A percentile compares a stretch with the other conserved stretches of the same genome.
These are phyloP conservation scores for Platycercus adscitus DNA, from an alignment of 2,113 vertebrate genomes.

Conservation along the genomic window DNA sequence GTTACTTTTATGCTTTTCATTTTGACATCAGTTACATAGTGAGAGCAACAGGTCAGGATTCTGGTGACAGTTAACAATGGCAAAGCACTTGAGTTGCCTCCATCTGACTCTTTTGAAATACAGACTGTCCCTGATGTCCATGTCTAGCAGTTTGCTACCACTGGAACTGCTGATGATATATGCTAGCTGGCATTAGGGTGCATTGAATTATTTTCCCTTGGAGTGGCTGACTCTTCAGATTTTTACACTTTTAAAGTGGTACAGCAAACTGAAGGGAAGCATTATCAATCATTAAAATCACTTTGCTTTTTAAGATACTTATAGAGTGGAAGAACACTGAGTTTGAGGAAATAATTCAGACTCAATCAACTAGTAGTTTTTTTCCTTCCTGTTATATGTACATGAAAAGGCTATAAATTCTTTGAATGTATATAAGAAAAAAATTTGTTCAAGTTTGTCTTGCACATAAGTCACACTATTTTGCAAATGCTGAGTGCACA, in stretches of 20 bases:
- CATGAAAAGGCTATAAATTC: background rate
- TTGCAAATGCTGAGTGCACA: background rate
- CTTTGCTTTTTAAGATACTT: conserved; percentile 6
- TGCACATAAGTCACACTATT: background rate
- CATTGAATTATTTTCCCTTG: background rate
- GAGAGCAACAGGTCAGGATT: background rate
- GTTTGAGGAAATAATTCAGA: background rate
- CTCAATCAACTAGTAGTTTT: background rate
- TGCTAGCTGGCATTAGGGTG: background rate
- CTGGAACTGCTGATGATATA: background rate
- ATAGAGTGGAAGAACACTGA: background rate
- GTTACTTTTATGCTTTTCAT: background rate
- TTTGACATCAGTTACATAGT: background rate
- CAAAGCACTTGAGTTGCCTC: conserved; percentile 1
- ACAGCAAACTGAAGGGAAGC: background rate
- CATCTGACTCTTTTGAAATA: conserved; percentile 17
- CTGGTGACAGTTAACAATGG: background rate
- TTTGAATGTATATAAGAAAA: background rate
- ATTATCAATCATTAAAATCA: conserved; percentile 13
- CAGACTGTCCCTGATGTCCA: conserved; percentile 16
- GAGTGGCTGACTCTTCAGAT: background rate
- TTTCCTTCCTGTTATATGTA: background rate
- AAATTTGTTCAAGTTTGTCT: background rate
- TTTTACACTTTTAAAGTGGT: background rate
- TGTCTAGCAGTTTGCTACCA: background rate